These are phyloP conservation scores for Urocolius indicus DNA, from an alignment of 2,113 vertebrate species.

Conservation along the genomic window DNA sequence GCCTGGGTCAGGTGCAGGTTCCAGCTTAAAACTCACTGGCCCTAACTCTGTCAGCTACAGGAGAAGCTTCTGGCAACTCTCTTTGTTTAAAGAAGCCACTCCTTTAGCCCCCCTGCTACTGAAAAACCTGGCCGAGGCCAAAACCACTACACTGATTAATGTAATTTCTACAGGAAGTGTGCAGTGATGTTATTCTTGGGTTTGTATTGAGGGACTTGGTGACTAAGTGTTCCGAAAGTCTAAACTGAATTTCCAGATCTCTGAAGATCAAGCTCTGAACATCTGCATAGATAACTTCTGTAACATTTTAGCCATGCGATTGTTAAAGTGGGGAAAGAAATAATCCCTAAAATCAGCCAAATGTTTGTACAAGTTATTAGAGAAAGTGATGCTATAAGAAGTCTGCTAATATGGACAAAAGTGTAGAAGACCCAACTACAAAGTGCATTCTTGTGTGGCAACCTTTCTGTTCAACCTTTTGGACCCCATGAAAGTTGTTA, in stretches of 20 bases:
- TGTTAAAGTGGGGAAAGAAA: background rate
- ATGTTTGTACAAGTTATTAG: background rate
- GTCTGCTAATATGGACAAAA: background rate
- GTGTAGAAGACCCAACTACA: background rate
- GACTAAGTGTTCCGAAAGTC: background rate
- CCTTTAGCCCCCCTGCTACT: too few species aligned
- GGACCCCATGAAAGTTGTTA: background rate
- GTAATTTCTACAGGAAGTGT: background rate
- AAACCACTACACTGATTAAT: too few species aligned
- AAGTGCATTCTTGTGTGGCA: background rate
- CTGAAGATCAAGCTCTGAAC: background rate
- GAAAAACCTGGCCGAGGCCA: too few species aligned
- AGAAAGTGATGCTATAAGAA: background rate
- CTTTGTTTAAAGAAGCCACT: too few species aligned
- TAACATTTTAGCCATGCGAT: background rate
- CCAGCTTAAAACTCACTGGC: too few species aligned
- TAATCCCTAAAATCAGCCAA: background rate
- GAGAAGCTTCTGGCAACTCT: too few species aligned
- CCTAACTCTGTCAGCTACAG: too few species aligned
- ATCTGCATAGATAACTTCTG: background rate
- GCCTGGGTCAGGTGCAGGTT: too few species aligned
- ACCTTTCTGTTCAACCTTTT: background rate
- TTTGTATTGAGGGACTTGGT: background rate
- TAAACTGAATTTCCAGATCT: background rate
- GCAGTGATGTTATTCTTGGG: background rate